Conservation (phyloP, 2,797 vertebrate genomes). For the Galagoides demidoff region DNA sequence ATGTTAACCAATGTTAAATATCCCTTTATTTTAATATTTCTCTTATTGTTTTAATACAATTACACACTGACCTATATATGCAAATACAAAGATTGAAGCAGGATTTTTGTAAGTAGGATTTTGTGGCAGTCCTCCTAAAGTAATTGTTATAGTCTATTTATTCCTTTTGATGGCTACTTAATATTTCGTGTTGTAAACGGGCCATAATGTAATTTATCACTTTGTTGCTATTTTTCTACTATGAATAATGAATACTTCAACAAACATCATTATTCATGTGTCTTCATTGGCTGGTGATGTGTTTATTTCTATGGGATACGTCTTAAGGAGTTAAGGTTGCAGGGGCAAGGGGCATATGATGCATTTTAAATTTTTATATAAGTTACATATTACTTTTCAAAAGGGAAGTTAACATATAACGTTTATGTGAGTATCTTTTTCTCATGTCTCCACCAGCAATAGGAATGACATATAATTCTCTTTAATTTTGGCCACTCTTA, state of each 20-base stretch:
- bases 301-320: slow-evolving; percentile 4
- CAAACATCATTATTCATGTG: neutral
- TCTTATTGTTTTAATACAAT: neutral
- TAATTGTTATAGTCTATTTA: neutral
- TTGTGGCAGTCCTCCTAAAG: neutral
- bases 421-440: neutral
- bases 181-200: slow-evolving; percentile 20
- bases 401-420: neutral
- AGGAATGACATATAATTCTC: slow-evolving; percentile 5
- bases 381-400: slow-evolving; percentile 7
- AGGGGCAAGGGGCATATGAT: slow-evolving; percentile 22
- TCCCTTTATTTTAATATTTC: neutral
- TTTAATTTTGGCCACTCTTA: slow-evolving; percentile 40
- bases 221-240: neutral
- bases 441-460: neutral
- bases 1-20: neutral
- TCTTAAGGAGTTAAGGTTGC: slow-evolving; percentile 39
- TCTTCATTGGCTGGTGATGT: neutral
- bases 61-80: neutral
- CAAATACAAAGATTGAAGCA: neutral
- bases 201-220: neutral
- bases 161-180: slow-evolving; percentile 54
- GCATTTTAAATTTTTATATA: slow-evolving; percentile 1
- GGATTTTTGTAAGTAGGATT: neutral
- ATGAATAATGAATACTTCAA: neutral